Percentiles rank a stretch among this genome's conserved stretches.
Conservation (phyloP, 2,113 vertebrate species). For the Coptodon rendalli region DNA sequence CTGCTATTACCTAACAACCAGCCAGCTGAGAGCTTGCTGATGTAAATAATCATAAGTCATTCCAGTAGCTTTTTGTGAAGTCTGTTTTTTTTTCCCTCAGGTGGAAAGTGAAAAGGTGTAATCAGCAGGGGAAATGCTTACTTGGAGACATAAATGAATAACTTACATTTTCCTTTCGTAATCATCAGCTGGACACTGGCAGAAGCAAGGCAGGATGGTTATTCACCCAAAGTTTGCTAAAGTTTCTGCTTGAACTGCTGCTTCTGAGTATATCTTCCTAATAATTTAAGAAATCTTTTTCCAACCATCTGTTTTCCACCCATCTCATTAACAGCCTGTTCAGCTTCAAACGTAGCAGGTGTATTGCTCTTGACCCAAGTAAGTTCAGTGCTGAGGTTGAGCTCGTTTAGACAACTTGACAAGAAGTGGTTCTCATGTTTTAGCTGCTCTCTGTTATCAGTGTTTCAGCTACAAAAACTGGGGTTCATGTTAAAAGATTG, state of each 20-base stretch:
- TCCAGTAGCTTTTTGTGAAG: neutral
- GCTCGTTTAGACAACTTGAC: neutral
- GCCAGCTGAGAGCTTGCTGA: neutral
- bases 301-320: neutral
- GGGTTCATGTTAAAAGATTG: neutral
- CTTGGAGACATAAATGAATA: neutral
- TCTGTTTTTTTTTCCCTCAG: neutral
- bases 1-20: neutral
- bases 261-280: neutral
- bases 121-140: neutral
- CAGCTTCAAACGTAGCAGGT: neutral
- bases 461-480: neutral
- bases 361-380: neutral
- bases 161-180: neutral
- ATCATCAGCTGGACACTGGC: neutral
- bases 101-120: neutral
- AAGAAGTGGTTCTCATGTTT: neutral
- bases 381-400: neutral
- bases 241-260: neutral
- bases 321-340: neutral
- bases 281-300: neutral
- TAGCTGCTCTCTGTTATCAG: neutral
- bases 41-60: neutral
- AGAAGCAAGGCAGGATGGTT: neutral
- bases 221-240: neutral